Evolutionary conservation across 2,797 vertebrate species (phyloP).

Genomic region (Tragopan temminckii): DNA sequence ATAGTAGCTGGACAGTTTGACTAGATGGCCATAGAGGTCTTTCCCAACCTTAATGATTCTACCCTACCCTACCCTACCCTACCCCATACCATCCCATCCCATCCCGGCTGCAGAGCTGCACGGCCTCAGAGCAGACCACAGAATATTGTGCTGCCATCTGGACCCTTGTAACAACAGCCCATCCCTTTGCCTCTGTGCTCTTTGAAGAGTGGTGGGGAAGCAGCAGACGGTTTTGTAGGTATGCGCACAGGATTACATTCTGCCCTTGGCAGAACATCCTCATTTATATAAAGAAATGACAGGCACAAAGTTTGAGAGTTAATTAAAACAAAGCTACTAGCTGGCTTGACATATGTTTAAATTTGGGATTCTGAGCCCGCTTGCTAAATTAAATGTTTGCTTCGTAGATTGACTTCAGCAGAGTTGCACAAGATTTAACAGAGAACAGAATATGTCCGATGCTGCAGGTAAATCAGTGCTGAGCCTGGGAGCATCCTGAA

Average conservation of each 20-base stretch:
- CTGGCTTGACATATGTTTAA: conserved; percentile 68
- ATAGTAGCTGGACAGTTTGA: no score
- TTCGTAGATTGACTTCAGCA: conserved; percentile 39
- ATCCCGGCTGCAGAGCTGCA: conserved; percentile 33
- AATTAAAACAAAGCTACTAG: conserved; percentile 69
- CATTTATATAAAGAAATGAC: conserved; percentile 57
- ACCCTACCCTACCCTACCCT: no score
- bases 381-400: conserved; percentile 68
- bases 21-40: no score
- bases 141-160: conserved; percentile 23
- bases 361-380: conserved; percentile 58
- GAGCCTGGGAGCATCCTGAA: neutral
- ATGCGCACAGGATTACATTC: conserved; percentile 6
- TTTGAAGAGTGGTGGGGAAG: conserved; percentile 29
- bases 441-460: neutral
- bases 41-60: no score
- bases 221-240: conserved; percentile 22
- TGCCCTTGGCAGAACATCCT: conserved; percentile 64
- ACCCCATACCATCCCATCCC: neutral
- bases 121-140: neutral
- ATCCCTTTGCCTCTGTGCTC: conserved; percentile 39
- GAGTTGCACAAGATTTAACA: neutral
- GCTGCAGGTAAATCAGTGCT: neutral
- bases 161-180: conserved; percentile 36
- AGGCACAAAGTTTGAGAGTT: conserved; percentile 59